Evolutionary conservation across 2,797 vertebrate species (phyloP).

Genomic region (Lycodopsis pacificus): DNA sequence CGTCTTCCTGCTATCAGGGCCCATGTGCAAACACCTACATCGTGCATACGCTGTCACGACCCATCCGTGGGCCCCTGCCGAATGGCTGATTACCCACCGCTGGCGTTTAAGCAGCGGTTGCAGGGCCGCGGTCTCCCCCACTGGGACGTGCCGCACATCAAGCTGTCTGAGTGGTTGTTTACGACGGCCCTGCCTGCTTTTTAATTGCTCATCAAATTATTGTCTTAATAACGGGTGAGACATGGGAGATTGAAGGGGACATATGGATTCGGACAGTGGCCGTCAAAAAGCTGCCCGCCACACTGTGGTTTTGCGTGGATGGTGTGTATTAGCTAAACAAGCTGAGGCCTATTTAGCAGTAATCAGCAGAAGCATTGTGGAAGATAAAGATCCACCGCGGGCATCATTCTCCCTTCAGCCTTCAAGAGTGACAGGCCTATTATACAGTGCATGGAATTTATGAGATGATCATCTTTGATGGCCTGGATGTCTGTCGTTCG

Average conservation of each 20-base stretch:
- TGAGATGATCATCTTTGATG: constrained; percentile 83
- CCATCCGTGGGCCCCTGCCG: constrained; percentile 35
- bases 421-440: constrained; percentile 80
- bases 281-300: constrained; percentile 51
- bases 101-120: constrained; percentile 55
- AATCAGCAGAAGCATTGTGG: constrained; percentile 77
- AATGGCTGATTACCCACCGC: constrained; percentile 61
- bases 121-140: constrained; percentile 32
- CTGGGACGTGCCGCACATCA: constrained; percentile 50
- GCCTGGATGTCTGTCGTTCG: constrained; percentile 70
- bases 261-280: constrained; percentile 70
- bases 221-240: constrained; percentile 58
- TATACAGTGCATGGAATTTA: constrained; percentile 80
- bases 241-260: constrained; percentile 66
- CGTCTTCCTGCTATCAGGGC: constrained; percentile 42
- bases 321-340: constrained; percentile 76
- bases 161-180: constrained; percentile 58
- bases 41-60: constrained; percentile 25
- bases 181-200: constrained; percentile 22
- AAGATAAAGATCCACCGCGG: constrained; percentile 76
- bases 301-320: constrained; percentile 41
- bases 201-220: constrained; percentile 79
- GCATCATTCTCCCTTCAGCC: constrained; percentile 77
- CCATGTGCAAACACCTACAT: constrained; percentile 20
- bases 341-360: constrained; percentile 76